These are phyloP conservation scores for Gasterosteus aculeatus DNA, from an alignment of 2,113 vertebrate species.

Conservation along the genomic window DNA sequence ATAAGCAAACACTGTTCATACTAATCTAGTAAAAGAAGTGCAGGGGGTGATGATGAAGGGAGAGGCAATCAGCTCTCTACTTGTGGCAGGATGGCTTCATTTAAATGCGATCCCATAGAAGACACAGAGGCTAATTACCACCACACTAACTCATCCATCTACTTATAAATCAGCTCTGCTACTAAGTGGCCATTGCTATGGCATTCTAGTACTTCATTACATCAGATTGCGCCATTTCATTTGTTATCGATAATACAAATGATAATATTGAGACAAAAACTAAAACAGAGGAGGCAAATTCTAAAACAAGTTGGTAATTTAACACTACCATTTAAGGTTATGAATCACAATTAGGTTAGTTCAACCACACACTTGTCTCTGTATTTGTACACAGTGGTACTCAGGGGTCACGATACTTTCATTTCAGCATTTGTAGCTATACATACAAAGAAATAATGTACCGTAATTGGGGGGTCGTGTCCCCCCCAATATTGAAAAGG, in stretches of 20 bases:
- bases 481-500: no score
- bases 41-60: slow-evolving; percentile 21
- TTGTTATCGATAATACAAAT: not conserved
- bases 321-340: not conserved
- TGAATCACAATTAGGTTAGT: not conserved
- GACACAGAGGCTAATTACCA: slow-evolving; percentile 37
- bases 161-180: not conserved
- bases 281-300: not conserved
- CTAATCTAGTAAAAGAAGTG: slow-evolving; percentile 9
- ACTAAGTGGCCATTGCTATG: not conserved
- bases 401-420: no score
- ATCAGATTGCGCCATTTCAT: not conserved
- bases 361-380: not conserved
- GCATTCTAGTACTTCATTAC: not conserved
- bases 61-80: slow-evolving; percentile 23
- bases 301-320: not conserved
- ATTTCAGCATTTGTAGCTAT: no score
- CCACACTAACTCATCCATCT: slow-evolving; percentile 13
- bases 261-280: not conserved
- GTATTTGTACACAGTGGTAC: not conserved
- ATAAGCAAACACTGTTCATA: slow-evolving; percentile 28
- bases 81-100: slow-evolving; percentile 17
- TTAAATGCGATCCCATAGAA: slow-evolving; percentile 13
- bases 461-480: not conserved
- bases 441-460: no score